A percentile compares a stretch with the other conserved stretches of the same genome.
These are phyloP conservation scores for Panonychus citri DNA, from an alignment of 1,140 invertebrate genomes.

Conservation along the genomic window DNA sequence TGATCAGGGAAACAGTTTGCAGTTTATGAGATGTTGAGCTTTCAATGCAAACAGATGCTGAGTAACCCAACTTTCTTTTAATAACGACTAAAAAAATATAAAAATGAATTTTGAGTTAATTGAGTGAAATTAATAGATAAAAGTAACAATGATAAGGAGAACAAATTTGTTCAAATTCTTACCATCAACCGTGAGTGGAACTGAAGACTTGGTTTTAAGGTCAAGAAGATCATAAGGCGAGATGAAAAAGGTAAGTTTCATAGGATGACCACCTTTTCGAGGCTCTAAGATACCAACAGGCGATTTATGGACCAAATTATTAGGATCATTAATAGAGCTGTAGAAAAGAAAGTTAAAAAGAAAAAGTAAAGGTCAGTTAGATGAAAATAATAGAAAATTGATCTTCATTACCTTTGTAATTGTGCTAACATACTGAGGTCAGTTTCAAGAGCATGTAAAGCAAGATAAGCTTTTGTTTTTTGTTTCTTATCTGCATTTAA, in stretches of 20 bases:
- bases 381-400: background rate
- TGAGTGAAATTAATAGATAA: background rate
- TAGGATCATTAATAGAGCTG: conserved; percentile 45
- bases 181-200: conserved; percentile 44
- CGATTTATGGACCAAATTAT: conserved; percentile 64
- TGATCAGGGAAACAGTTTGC: conserved; percentile 49
- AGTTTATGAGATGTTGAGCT: conserved; percentile 64
- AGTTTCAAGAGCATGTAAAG: conserved; percentile 67
- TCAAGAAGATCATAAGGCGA: conserved; percentile 78
- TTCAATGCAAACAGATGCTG: conserved; percentile 68
- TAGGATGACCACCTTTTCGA: conserved; percentile 42
- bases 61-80: conserved; percentile 49
- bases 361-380: too few species aligned
- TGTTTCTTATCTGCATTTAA: conserved; percentile 61
- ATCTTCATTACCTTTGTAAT: conserved; percentile 29
- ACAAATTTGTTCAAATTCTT: conserved; percentile 9
- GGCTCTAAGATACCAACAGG: conserved; percentile 44
- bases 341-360: conserved; percentile 13
- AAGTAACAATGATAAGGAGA: background rate
- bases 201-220: conserved; percentile 39
- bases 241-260: conserved; percentile 81
- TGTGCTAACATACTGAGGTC: conserved; percentile 66
- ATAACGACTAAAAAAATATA: conserved; percentile 21
- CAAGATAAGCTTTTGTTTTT: conserved; percentile 75
- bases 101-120: conserved; percentile 1